Evolutionary conservation across 2,113 vertebrate genomes (phyloP), one percentile per base, ranked within the genome.

Genomic region (Mastomys natalensis): DNA sequence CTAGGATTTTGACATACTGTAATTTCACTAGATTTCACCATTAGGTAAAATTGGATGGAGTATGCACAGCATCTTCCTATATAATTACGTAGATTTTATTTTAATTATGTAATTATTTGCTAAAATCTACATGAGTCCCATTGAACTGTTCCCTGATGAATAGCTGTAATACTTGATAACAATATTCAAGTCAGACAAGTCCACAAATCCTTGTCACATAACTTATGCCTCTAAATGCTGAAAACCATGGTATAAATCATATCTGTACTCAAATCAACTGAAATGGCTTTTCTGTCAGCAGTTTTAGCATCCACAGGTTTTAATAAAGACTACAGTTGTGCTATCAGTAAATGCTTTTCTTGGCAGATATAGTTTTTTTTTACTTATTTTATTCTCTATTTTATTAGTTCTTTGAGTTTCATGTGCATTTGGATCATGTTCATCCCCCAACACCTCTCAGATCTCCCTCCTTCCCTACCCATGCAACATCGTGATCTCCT

Each of bases 251-350:
- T 51, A 40, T 72, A 89, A 95, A 91, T 64, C 40, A 86, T 87
- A 87, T 80, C 91, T 51, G 72, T 10, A 77, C 58, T 64, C 70
- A 96, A 85, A 93, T 81, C 78, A 89, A 96, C 66, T 60, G 37
- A 74, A 60, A 45, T 85, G 96, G n/a, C 45, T 51, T 88, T 80
- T 77, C 29, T 0, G 7, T 96, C 87, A 93, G 87, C 91, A 89
- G 51, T 95, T 95, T 93, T 87, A 87, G 48, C 10, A 91, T 55
- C 43, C 74, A 68, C n/a, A 77, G 9, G 45, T 95, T 97, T 92
- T 90, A 97, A 96, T 96, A 95, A 95, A 97, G 78, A 24, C 55
- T 87, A 48, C 4, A 84, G 12, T 55, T 89, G 16, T 73, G 55
- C 51, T 55, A 13, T 96, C 88, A 70, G 76, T 87, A 96, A 95